Percentiles rank a stretch among this genome's conserved stretches.
Conservation (phyloP, 23 tunicate genomes). For the Trididemnum clinides region DNA sequence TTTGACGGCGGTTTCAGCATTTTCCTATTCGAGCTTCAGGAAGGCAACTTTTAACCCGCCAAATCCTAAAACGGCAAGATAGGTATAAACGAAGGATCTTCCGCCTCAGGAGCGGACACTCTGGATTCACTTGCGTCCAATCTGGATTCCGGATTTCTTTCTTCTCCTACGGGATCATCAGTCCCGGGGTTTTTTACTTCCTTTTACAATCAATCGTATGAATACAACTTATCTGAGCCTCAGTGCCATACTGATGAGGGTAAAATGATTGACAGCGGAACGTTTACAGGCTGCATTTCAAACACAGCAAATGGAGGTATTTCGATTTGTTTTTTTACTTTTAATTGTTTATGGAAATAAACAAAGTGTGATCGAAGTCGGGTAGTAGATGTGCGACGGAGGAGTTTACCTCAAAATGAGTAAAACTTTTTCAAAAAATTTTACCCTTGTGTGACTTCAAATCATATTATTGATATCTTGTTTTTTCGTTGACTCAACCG, state of each 20-base stretch:
- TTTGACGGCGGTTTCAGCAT: too few relatives aligned
- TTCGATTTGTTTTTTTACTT: background rate
- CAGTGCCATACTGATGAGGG: slow-evolving; percentile 4
- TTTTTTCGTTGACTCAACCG: too few relatives aligned
- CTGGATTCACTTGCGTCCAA: slow-evolving; percentile 25
- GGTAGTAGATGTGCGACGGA: background rate
- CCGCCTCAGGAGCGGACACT: slow-evolving; percentile 42
- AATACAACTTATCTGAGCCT: background rate
- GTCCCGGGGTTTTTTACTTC: slow-evolving; percentile 31
- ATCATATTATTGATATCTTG: too few relatives aligned
- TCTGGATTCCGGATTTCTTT: slow-evolving; percentile 40
- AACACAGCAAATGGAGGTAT: slow-evolving; percentile 34
- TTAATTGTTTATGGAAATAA: background rate
- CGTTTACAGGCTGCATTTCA: slow-evolving; percentile 27
- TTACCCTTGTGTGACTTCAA: too few relatives aligned
- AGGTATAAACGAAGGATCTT: slow-evolving; percentile 36
- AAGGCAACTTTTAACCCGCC: background rate
- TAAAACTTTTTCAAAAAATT: too few relatives aligned
- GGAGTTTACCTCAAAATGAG: too few relatives aligned
- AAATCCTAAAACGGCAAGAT: slow-evolving; percentile 26
- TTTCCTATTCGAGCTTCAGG: too few relatives aligned
- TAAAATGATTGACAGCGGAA: background rate
- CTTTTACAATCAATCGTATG: slow-evolving; percentile 24
- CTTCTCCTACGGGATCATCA: slow-evolving; percentile 31
- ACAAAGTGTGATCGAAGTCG: background rate